phyloP scores from a whole-genome alignment of 2,888 invertebrate species.

The Diarsia brunnea region DNA sequence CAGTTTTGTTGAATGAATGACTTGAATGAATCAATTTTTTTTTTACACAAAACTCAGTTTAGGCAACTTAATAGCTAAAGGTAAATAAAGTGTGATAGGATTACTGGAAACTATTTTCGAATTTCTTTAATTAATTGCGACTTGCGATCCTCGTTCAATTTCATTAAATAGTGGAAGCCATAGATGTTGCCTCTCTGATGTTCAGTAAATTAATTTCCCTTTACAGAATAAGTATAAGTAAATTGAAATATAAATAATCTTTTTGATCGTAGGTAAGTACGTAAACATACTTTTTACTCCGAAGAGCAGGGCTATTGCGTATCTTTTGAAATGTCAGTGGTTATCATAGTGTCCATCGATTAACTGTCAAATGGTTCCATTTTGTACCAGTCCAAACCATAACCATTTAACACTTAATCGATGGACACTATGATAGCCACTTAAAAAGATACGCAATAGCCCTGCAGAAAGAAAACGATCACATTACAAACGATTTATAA shows the following conservation, averaged over 20 bases:
- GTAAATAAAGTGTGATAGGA: not conserved
- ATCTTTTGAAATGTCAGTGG: too few relatives aligned
- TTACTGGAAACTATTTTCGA: not conserved
- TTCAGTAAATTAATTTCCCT: constrained; percentile 10
- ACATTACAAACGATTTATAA: not conserved
- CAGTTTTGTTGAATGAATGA: not conserved
- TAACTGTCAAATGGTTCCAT: too few relatives aligned
- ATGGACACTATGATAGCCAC: too few relatives aligned
- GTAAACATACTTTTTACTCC: not conserved
- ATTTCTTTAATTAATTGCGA: not conserved
- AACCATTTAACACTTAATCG: too few relatives aligned
- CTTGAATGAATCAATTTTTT: not conserved
- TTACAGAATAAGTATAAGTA: not conserved
- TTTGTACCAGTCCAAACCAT: too few relatives aligned
- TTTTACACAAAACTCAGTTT: not conserved
- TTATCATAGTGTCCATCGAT: too few relatives aligned
- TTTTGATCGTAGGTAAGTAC: not conserved
- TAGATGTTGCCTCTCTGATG: constrained; percentile 10
- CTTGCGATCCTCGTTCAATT: constrained; percentile 10
- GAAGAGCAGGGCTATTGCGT: too few relatives aligned
- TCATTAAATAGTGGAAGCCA: constrained; percentile 17
- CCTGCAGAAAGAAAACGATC: not conserved
- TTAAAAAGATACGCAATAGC: too few relatives aligned
- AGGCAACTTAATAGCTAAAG: not conserved
- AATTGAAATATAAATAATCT: not conserved